These are phyloP conservation scores for Perdita meconis DNA, from an alignment of 2,888 invertebrate species.

Conservation along the genomic window DNA sequence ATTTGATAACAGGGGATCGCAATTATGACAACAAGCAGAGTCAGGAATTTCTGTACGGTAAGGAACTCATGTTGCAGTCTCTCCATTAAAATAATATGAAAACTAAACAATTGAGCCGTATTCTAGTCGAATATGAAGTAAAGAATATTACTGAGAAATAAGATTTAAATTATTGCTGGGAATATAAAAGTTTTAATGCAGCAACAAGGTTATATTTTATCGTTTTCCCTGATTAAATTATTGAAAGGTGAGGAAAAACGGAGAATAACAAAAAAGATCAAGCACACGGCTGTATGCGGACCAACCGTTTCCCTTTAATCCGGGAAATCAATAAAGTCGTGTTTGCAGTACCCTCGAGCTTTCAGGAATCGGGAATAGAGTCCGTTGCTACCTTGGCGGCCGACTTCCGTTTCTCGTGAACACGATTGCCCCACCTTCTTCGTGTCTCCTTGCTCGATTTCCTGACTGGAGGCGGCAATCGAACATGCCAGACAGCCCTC, in stretches of 20 bases:
- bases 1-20: no score
- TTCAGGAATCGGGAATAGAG: slow-evolving; percentile 80
- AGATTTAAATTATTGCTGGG: no score
- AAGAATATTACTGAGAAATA: no score
- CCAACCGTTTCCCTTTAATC: slow-evolving; percentile 78
- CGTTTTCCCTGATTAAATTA: no score
- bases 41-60: no score
- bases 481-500: slow-evolving; percentile 37
- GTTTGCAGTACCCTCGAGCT: slow-evolving; percentile 79
- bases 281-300: slow-evolving; percentile 10
- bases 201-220: no score
- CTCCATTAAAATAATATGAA: no score
- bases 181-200: no score
- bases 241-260: neutral
- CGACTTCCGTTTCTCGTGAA: slow-evolving; percentile 73
- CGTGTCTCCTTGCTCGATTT: slow-evolving; percentile 60
- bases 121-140: no score
- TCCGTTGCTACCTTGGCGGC: slow-evolving; percentile 81
- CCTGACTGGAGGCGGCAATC: slow-evolving; percentile 59
- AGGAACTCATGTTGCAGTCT: no score
- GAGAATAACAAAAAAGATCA: neutral
- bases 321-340: slow-evolving; percentile 78
- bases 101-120: no score
- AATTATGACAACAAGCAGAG: no score
- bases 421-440: slow-evolving; percentile 69